These are phyloP conservation scores for Gallinago undulata DNA, from an alignment of 2,113 vertebrate species.

Conservation along the genomic window DNA sequence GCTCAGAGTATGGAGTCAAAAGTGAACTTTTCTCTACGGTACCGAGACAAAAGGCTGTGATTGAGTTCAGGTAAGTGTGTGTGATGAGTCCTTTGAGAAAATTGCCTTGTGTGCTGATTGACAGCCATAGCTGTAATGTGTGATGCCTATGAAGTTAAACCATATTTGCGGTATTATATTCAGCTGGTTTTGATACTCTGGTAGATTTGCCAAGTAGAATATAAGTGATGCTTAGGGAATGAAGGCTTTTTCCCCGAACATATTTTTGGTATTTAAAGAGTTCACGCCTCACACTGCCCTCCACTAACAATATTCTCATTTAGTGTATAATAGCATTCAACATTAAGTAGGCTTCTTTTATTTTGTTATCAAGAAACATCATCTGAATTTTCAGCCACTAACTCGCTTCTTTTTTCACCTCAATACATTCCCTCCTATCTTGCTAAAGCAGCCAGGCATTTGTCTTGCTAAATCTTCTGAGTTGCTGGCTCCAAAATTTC, in stretches of 20 bases:
- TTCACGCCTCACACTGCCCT: neutral
- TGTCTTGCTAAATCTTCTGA: neutral
- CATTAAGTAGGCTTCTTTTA: neutral
- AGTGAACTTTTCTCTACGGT: conserved; percentile 85
- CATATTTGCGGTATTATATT: neutral
- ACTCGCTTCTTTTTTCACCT: neutral
- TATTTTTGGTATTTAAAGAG: neutral
- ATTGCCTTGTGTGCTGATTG: neutral
- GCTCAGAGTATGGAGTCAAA: conserved; percentile 80
- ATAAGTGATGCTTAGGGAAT: neutral
- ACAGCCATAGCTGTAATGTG: neutral
- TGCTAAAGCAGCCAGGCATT: neutral
- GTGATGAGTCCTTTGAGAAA: neutral
- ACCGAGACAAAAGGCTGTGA: conserved; percentile 76
- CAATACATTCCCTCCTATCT: neutral
- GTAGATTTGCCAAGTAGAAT: neutral
- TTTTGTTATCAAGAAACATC: neutral
- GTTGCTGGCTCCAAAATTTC: neutral
- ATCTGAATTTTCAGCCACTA: neutral
- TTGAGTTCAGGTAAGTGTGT: conserved; percentile 88
- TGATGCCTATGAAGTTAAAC: neutral
- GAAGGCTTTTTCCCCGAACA: neutral
- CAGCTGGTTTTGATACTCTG: neutral
- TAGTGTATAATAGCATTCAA: neutral
- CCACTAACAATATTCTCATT: neutral